Evolutionary conservation across 1,140 invertebrate genomes (phyloP).

Genomic region (Pygmarrhopalites habei): DNA sequence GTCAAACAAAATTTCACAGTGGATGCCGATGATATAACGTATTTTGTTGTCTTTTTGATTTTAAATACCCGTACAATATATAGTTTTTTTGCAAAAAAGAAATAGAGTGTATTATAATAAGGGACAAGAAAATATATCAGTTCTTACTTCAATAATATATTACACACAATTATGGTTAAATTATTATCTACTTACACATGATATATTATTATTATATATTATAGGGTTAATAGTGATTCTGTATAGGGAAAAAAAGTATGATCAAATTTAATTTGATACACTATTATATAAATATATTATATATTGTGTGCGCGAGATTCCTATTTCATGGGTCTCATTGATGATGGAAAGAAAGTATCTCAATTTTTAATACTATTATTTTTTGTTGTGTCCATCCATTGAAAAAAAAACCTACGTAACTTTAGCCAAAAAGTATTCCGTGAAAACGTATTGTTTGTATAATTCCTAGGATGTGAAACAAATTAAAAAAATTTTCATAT

Average conservation of each 20-base stretch:
- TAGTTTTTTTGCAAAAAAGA: not conserved
- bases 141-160: not conserved
- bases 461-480: constrained; percentile 5
- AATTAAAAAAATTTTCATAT: constrained; percentile 6
- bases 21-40: too few species aligned
- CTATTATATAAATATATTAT: not conserved
- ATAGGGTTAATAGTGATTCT: too few species aligned
- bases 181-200: constrained; percentile 2
- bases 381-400: not conserved
- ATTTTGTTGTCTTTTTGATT: too few species aligned
- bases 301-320: too few species aligned
- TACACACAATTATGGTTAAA: not conserved
- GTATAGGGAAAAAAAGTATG: constrained; percentile 6
- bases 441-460: constrained; percentile 9
- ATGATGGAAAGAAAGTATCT: constrained; percentile 8
- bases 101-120: not conserved
- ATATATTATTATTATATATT: not conserved
- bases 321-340: too few species aligned
- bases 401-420: constrained; percentile 2
- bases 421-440: constrained; percentile 9
- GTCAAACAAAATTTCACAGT: too few species aligned
- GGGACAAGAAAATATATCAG: not conserved
- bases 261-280: constrained; percentile 8
- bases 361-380: constrained; percentile 12
- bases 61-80: too few species aligned